A percentile compares a stretch with the other conserved stretches of the same genome.
These are phyloP conservation scores for Drosophila atripex DNA, from an alignment of 2,888 invertebrate genomes.

Conservation along the genomic window DNA sequence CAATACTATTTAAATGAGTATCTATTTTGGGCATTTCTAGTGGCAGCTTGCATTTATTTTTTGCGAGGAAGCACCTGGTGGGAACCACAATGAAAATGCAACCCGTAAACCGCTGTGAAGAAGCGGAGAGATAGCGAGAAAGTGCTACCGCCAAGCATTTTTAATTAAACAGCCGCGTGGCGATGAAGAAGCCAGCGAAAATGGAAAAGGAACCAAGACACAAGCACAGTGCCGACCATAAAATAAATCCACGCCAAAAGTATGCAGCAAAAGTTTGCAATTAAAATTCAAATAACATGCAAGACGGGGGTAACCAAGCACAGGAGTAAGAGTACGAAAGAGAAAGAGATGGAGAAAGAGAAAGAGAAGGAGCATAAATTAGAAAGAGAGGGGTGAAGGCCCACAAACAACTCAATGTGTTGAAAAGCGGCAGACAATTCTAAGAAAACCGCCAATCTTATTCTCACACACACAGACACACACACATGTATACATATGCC, in stretches of 20 bases:
- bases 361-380: not conserved
- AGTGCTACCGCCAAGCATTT: slow-evolving; percentile 61
- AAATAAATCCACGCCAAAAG: slow-evolving; percentile 67
- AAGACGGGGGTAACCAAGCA: slow-evolving; percentile 2
- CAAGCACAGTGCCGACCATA: slow-evolving; percentile 46
- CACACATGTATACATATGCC: slow-evolving; percentile 25
- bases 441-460: slow-evolving; percentile 67
- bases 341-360: no score
- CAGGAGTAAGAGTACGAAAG: not conserved
- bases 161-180: slow-evolving; percentile 67
- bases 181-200: slow-evolving; percentile 25
- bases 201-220: slow-evolving; percentile 15
- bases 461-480: slow-evolving; percentile 33
- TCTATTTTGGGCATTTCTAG: slow-evolving; percentile 5
- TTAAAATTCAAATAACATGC: slow-evolving; percentile 79
- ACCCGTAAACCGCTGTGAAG: slow-evolving; percentile 15
- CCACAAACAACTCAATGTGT: slow-evolving; percentile 56
- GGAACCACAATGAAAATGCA: slow-evolving; percentile 34
- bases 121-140: slow-evolving; percentile 24
- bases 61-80: slow-evolving; percentile 28
- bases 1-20: slow-evolving; percentile 12
- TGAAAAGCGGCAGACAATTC: slow-evolving; percentile 68
- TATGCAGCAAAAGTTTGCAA: slow-evolving; percentile 76
- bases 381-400: slow-evolving; percentile 8
- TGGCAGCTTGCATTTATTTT: slow-evolving; percentile 23